Percentiles rank a stretch among this genome's conserved stretches.
These are phyloP conservation scores for Limnothrissa miodon DNA, from an alignment of 2,113 vertebrate genomes.

Conservation along the genomic window DNA sequence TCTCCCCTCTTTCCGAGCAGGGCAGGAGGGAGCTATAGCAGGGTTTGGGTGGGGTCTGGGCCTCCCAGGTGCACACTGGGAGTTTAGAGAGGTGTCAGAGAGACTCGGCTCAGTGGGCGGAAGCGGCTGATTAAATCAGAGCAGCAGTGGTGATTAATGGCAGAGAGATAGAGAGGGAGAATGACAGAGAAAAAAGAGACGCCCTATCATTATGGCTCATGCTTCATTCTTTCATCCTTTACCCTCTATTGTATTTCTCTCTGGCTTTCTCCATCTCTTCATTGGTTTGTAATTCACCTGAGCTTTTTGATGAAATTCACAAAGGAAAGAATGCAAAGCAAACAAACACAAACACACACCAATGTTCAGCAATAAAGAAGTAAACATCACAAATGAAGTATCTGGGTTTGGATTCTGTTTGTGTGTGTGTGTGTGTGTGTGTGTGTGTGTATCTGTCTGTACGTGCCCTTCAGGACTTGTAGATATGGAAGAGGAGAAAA, in stretches of 20 bases:
- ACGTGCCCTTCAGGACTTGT: not conserved
- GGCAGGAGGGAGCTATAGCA: not conserved
- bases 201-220: not conserved
- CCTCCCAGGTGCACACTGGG: not conserved
- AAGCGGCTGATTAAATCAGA: not conserved
- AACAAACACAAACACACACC: too few species aligned
- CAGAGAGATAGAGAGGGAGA: not conserved
- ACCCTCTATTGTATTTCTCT: not conserved
- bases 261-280: not conserved
- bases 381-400: not conserved
- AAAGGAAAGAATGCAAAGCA: too few species aligned
- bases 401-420: conserved; percentile 9
- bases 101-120: not conserved
- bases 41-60: not conserved
- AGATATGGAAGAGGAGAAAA: not conserved
- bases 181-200: not conserved
- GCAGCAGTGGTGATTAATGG: not conserved
- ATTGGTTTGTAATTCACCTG: too few species aligned
- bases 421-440: not conserved
- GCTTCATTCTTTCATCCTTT: not conserved
- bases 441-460: not conserved
- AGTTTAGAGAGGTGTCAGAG: not conserved
- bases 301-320: too few species aligned
- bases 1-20: not conserved
- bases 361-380: too few species aligned